phyloP scores from a whole-genome alignment of 1,140 invertebrate species.

The Penaeus japonicus region DNA sequence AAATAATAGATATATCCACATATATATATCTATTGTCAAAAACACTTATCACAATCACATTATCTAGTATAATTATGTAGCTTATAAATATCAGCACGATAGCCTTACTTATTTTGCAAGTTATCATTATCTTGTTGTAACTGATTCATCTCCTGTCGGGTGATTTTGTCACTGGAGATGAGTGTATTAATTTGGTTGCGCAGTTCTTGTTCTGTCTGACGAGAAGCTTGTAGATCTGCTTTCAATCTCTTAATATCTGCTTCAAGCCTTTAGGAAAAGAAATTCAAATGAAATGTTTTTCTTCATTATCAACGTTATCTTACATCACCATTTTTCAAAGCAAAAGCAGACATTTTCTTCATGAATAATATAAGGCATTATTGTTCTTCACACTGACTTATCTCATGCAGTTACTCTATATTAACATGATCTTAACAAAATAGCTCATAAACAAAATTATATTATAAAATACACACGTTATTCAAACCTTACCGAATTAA shows the following conservation, averaged over 20 bases:
- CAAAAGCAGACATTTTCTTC: background rate
- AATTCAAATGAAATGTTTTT: background rate
- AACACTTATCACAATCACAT: background rate
- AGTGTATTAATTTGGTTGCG: conserved; percentile 77
- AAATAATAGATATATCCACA: background rate
- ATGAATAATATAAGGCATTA: too few relatives aligned
- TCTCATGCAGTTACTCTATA: too few relatives aligned
- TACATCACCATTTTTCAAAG: background rate
- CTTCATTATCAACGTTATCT: background rate
- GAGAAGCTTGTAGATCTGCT: conserved; percentile 77
- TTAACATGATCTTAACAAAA: too few relatives aligned
- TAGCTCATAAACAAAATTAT: background rate
- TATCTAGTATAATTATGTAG: background rate
- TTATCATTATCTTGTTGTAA: conserved; percentile 84
- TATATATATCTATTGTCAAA: background rate
- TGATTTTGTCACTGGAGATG: conserved; percentile 75
- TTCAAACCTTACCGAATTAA: conserved; percentile 46
- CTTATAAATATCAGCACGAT: background rate
- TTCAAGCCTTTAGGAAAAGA: conserved; percentile 67
- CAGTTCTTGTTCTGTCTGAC: conserved; percentile 84
- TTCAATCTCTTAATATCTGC: conserved; percentile 82
- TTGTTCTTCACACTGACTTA: too few relatives aligned
- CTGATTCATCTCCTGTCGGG: conserved; percentile 77
- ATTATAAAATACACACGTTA: background rate
- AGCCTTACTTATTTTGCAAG: conserved; percentile 77